These are phyloP conservation scores for Spilarctia lutea DNA, from an alignment of 2,888 invertebrate species.

Conservation along the genomic window DNA sequence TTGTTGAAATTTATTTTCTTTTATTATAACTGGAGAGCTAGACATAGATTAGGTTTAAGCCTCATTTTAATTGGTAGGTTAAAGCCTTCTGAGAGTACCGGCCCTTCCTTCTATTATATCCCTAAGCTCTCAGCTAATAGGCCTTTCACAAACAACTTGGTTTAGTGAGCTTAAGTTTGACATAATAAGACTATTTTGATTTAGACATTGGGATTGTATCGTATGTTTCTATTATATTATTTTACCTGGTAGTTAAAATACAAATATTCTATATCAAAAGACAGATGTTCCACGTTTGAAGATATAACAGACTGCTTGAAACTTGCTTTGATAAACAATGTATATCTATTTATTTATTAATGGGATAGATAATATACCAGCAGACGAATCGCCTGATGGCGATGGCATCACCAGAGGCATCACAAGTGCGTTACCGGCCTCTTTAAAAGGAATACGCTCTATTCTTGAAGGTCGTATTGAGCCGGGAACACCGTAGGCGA, in stretches of 20 bases:
- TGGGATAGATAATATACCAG: no score
- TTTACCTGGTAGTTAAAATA: not conserved
- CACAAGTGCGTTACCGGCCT: no score
- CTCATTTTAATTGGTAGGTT: not conserved
- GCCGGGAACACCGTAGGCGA: no score
- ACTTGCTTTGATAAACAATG: no score
- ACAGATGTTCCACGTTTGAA: not conserved
- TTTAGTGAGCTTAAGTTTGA: not conserved
- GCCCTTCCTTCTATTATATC: not conserved
- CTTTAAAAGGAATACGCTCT: no score
- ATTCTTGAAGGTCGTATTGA: no score
- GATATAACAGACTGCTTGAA: not conserved
- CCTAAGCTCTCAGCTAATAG: not conserved
- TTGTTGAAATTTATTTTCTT: not conserved
- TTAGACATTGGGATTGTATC: not conserved
- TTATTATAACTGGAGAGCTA: not conserved
- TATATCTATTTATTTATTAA: no score
- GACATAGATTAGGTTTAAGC: not conserved
- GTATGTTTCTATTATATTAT: not conserved
- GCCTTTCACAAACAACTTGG: not conserved
- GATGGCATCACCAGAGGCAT: no score
- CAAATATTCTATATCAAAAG: not conserved
- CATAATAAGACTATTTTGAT: not conserved
- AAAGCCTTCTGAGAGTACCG: not conserved
- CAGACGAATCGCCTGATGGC: no score